Conservation (phyloP, 2,797 vertebrate genomes). For the Chanos chanos region DNA sequence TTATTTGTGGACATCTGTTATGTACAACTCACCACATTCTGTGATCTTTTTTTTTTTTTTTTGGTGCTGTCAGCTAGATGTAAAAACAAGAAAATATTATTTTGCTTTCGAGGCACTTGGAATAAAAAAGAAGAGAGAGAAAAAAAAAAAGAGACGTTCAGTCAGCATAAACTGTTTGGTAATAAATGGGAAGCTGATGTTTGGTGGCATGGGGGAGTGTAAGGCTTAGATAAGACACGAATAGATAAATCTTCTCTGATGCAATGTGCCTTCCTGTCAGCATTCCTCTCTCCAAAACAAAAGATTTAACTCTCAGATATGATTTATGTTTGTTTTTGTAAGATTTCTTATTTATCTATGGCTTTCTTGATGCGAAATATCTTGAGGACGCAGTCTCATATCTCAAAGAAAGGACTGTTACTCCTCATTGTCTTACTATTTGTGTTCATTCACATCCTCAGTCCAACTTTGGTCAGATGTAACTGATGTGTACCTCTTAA, state of each 20-base stretch:
- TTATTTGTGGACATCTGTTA: no score
- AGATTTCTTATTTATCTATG: conserved; percentile 13
- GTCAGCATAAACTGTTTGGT: not conserved
- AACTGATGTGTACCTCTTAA: no score
- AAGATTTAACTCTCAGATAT: not conserved
- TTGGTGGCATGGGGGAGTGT: not conserved
- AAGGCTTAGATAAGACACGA: conserved; percentile 8
- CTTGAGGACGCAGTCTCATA: conserved; percentile 8
- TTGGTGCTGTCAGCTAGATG: not conserved
- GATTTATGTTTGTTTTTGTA: conserved; percentile 11
- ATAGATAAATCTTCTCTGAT: conserved; percentile 3
- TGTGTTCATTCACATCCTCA: no score
- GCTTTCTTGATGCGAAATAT: conserved; percentile 28
- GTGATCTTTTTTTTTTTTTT: not conserved
- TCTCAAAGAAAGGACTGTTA: not conserved
- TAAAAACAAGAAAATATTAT: not conserved
- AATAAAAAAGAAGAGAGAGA: conserved; percentile 13
- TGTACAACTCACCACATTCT: no score
- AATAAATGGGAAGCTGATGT: conserved; percentile 1
- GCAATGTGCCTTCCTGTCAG: not conserved
- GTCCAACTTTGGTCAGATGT: no score
- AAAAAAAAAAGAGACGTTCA: no score
- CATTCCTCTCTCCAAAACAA: not conserved
- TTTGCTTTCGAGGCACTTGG: not conserved
- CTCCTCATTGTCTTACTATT: not conserved